Percentiles rank a stretch among this genome's conserved stretches.
These are phyloP conservation scores for Microctonus hyperodae DNA, from an alignment of 2,888 invertebrate species.

Conservation along the genomic window DNA sequence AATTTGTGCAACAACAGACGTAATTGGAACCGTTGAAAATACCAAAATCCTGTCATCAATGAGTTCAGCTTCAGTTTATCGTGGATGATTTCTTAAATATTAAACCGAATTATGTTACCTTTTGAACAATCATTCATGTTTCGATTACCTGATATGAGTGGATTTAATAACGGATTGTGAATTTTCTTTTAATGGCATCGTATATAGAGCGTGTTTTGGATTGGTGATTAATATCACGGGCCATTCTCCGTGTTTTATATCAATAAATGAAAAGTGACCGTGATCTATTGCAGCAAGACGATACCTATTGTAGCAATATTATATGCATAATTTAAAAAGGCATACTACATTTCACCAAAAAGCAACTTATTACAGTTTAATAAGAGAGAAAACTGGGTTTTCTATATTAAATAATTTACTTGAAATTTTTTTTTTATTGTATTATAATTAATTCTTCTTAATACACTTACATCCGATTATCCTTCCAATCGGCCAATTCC, in stretches of 20 bases:
- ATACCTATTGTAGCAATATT: slow-evolving; percentile 65
- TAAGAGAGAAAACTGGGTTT: no score
- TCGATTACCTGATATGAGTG: slow-evolving; percentile 75
- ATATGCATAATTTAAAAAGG: slow-evolving; percentile 32
- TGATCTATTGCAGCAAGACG: slow-evolving; percentile 88
- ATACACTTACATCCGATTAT: slow-evolving; percentile 76
- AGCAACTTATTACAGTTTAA: no score
- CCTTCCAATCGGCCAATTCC: slow-evolving; percentile 93
- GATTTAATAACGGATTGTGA: slow-evolving; percentile 72
- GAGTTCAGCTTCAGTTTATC: slow-evolving; percentile 1
- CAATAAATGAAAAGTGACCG: slow-evolving; percentile 85
- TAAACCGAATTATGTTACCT: slow-evolving; percentile 4
- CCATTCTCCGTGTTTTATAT: slow-evolving; percentile 79
- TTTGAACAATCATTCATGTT: slow-evolving; percentile 31
- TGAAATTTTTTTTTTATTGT: no score
- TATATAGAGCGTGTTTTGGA: slow-evolving; percentile 84
- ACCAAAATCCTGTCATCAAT: slow-evolving; percentile 71
- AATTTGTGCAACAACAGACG: slow-evolving; percentile 73
- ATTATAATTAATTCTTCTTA: neutral
- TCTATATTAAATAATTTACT: no score
- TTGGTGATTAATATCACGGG: slow-evolving; percentile 86
- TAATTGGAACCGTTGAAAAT: slow-evolving; percentile 75
- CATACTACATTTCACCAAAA: slow-evolving; percentile 21
- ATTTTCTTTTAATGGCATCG: slow-evolving; percentile 79
- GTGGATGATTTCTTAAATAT: slow-evolving; percentile 15